Evolutionary conservation across 1,140 invertebrate species (phyloP).

Genomic region (Heliconius congener): DNA sequence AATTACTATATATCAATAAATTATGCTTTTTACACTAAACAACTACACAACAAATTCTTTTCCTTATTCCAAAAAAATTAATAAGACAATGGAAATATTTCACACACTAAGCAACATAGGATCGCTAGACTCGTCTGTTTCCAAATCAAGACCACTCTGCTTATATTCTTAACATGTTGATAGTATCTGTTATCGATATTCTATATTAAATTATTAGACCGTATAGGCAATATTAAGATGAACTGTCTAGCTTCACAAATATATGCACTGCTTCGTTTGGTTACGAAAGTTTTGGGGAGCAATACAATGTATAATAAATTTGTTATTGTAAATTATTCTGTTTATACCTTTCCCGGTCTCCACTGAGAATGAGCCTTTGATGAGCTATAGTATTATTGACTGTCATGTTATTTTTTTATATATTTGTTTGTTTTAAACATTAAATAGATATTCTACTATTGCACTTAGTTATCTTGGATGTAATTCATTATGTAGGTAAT

Average conservation of each 20-base stretch:
- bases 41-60: too few species aligned
- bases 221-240: not conserved
- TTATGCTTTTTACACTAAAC: too few species aligned
- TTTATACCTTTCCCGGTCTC: slow-evolving; percentile 75
- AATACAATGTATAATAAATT: not conserved
- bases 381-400: slow-evolving; percentile 81
- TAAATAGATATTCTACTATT: not conserved
- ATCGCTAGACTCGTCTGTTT: too few species aligned
- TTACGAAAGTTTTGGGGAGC: not conserved
- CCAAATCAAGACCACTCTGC: not conserved
- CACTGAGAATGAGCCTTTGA: slow-evolving; percentile 76
- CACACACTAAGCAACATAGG: too few species aligned
- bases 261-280: not conserved
- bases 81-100: too few species aligned
- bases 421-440: not conserved
- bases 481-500: not conserved
- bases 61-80: too few species aligned
- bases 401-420: slow-evolving; percentile 54
- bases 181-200: not conserved
- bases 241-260: not conserved
- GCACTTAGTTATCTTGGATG: not conserved
- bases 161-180: not conserved
- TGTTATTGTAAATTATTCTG: not conserved
- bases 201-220: not conserved
- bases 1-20: not conserved